phyloP scores from a whole-genome alignment of 2,113 vertebrate genomes.

The Gymnorhina tibicen region DNA sequence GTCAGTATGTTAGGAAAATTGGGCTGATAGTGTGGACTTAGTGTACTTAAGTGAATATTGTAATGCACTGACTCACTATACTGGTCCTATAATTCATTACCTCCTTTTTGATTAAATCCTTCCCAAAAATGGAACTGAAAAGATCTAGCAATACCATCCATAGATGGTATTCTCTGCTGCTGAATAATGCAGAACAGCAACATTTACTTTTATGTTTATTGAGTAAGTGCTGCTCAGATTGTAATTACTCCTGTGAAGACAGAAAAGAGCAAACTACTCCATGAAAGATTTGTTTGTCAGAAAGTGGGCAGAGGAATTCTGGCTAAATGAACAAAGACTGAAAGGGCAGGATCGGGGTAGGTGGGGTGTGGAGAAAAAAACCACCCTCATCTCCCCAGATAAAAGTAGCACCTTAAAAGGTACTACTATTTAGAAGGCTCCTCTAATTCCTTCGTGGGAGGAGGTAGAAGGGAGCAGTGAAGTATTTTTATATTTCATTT shows the following conservation, averaged over 20 bases:
- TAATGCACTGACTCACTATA: not conserved
- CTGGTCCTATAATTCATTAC: not conserved
- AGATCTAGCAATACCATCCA: not conserved
- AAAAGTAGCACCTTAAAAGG: not conserved
- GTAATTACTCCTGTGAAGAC: not conserved
- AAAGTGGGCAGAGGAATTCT: not conserved
- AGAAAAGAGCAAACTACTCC: not conserved
- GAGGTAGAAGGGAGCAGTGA: not conserved
- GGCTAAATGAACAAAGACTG: not conserved
- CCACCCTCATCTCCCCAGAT: not conserved
- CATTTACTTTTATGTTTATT: not conserved
- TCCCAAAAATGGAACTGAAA: not conserved
- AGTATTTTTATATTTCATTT: not conserved
- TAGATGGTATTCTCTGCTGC: not conserved
- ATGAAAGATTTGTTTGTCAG: not conserved
- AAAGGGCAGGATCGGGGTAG: rapidly evolving
- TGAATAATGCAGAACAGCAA: not conserved
- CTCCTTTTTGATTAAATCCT: not conserved
- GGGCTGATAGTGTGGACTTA: not conserved
- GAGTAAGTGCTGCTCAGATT: not conserved
- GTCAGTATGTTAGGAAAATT: not conserved
- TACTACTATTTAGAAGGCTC: not conserved
- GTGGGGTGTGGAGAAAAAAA: not conserved
- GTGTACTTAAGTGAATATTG: not conserved
- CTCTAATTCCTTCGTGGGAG: not conserved